Conservation (phyloP, 2,888 invertebrate genomes). For the Lumbricus terrestris region DNA sequence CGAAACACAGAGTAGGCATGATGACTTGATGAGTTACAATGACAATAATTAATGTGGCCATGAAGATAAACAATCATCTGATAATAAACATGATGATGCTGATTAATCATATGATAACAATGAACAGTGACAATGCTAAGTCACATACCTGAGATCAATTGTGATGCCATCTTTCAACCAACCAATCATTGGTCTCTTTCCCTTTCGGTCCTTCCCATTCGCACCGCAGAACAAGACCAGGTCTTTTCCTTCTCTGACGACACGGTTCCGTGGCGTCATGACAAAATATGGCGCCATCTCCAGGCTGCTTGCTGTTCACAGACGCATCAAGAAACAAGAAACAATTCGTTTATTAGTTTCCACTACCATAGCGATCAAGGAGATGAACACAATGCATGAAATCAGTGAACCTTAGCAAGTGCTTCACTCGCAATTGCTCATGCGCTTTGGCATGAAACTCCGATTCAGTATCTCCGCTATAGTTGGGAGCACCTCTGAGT, state of each 20-base stretch:
- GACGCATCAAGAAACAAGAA: not conserved
- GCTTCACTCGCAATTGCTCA: no score
- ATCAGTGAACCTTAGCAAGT: no score
- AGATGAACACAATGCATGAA: no score
- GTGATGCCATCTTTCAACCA: constrained; percentile 91
- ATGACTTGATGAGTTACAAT: not conserved
- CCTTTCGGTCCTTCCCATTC: constrained; percentile 67
- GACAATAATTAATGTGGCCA: not conserved
- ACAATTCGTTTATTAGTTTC: not conserved
- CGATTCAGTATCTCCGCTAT: no score
- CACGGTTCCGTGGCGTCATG: constrained; percentile 15
- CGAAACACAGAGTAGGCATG: not conserved
- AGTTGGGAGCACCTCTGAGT: no score
- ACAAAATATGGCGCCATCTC: constrained; percentile 20
- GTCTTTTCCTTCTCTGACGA: constrained; percentile 75
- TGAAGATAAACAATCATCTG: not conserved
- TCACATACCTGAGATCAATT: constrained; percentile 69
- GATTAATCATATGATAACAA: constrained; percentile 39
- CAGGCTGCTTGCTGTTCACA: constrained; percentile 4
- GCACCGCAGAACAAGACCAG: constrained; percentile 92
- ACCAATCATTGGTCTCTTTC: constrained; percentile 79
- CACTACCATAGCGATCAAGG: no score
- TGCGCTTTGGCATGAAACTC: no score
- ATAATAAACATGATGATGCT: not conserved
- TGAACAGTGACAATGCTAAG: no score